Percentiles rank a stretch among this genome's conserved stretches.
These are phyloP conservation scores for Ammodytes dubius DNA, from an alignment of 2,113 vertebrate species.

Conservation along the genomic window DNA sequence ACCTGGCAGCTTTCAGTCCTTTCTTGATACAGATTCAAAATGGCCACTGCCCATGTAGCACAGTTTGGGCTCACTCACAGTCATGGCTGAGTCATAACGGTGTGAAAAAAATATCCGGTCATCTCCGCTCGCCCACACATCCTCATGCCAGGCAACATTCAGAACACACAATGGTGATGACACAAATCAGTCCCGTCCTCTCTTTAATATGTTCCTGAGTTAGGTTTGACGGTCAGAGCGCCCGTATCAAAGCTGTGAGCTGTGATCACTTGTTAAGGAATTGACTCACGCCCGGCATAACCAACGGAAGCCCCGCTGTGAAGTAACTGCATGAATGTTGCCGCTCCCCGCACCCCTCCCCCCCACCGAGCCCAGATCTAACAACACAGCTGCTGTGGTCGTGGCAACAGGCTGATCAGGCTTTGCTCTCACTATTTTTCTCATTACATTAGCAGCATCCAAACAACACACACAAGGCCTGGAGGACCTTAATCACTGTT, in stretches of 20 bases:
- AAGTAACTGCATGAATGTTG: conserved; percentile 47
- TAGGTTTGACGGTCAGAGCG: background rate
- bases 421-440: conserved; percentile 39
- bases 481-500: conserved; percentile 31
- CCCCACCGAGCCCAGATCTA: conserved; percentile 50
- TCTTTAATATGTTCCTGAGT: conserved; percentile 14
- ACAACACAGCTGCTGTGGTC: conserved; percentile 57
- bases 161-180: conserved; percentile 20
- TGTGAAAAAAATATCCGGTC: conserved; percentile 65
- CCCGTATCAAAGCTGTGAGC: conserved; percentile 9
- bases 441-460: conserved; percentile 45
- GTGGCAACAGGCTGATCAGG: conserved; percentile 11
- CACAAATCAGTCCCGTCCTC: conserved; percentile 14
- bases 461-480: conserved; percentile 40
- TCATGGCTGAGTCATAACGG: conserved; percentile 73
- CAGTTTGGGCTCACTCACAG: conserved; percentile 73
- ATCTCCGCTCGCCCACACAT: conserved; percentile 71
- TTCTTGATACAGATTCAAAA: conserved; percentile 56
- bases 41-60: conserved; percentile 72
- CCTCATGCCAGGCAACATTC: conserved; percentile 65
- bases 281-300: conserved; percentile 19
- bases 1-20: conserved; percentile 53
- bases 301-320: conserved; percentile 50
- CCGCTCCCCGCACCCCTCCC: conserved; percentile 31
- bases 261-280: conserved; percentile 35